Conservation (phyloP, 2,888 invertebrate species). For the Idaea straminata region DNA sequence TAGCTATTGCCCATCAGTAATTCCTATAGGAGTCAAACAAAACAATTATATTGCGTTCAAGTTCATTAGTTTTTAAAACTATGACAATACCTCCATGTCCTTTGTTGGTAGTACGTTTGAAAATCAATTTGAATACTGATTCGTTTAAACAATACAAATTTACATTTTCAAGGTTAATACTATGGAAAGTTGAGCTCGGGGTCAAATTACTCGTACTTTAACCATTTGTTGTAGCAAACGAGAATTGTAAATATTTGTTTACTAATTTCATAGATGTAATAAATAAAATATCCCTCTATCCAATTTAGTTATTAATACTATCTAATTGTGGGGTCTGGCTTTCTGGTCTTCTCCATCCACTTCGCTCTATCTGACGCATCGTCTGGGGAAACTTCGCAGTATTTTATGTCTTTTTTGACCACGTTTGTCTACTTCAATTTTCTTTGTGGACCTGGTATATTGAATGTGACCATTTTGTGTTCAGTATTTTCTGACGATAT, state of each 20-base stretch:
- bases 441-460: too few relatives aligned
- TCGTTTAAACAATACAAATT: constrained; percentile 4
- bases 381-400: too few relatives aligned
- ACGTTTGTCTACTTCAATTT: too few relatives aligned
- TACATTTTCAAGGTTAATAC: constrained; percentile 14
- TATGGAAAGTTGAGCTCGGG: constrained; percentile 5
- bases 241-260: not conserved
- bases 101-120: constrained; percentile 7
- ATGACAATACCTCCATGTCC: not conserved
- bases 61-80: not conserved
- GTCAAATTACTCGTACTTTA: not conserved
- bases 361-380: too few relatives aligned
- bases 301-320: too few relatives aligned
- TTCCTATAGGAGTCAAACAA: not conserved
- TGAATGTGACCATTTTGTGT: too few relatives aligned
- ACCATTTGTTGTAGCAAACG: not conserved
- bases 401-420: too few relatives aligned
- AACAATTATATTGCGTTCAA: not conserved
- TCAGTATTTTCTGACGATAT: too few relatives aligned
- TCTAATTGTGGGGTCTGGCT: too few relatives aligned
- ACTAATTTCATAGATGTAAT: not conserved
- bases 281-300: not conserved
- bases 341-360: too few relatives aligned
- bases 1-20: too few relatives aligned
- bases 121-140: constrained; percentile 17